Percentiles rank a stretch among this genome's conserved stretches.
phyloP scores from a whole-genome alignment of 2,888 invertebrate genomes.

The Hydrotaea cyrtoneurina region DNA sequence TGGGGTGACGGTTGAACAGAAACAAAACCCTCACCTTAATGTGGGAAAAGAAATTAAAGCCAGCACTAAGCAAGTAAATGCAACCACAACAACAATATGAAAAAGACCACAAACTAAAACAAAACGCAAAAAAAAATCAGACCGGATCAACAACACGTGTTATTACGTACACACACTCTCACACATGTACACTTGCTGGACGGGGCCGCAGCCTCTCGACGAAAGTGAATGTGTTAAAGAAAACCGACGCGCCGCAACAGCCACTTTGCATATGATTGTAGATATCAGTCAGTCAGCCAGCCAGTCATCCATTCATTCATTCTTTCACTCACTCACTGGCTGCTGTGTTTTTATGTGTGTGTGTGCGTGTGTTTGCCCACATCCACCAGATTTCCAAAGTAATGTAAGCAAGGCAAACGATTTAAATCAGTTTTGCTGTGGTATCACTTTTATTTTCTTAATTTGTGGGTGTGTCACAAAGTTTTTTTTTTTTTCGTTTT shows the following conservation, averaged over 20 bases:
- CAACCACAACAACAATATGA: constrained; percentile 46
- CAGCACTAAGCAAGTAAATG: constrained; percentile 43
- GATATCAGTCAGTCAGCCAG: not conserved
- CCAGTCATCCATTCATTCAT: not conserved
- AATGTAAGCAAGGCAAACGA: not conserved
- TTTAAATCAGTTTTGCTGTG: not conserved
- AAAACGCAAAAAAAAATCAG: constrained; percentile 33
- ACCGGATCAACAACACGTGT: constrained; percentile 67
- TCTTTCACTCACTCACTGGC: not conserved
- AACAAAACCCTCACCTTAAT: constrained; percentile 34
- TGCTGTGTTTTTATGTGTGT: no score
- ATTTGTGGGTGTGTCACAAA: constrained; percentile 10
- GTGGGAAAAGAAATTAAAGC: constrained; percentile 64
- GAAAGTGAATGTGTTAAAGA: constrained; percentile 12
- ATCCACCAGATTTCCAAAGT: no score
- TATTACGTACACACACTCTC: constrained; percentile 10
- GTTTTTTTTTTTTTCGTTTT: not conserved
- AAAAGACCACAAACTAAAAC: constrained; percentile 44
- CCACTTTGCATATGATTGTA: not conserved
- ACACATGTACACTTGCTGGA: no score
- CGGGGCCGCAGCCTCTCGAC: not conserved
- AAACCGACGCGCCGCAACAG: not conserved
- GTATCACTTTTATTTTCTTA: not conserved
- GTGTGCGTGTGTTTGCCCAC: no score
- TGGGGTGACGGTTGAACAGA: not conserved